These are phyloP conservation scores for Volucella bombylans DNA, from an alignment of 2,888 invertebrate genomes.

Conservation along the genomic window DNA sequence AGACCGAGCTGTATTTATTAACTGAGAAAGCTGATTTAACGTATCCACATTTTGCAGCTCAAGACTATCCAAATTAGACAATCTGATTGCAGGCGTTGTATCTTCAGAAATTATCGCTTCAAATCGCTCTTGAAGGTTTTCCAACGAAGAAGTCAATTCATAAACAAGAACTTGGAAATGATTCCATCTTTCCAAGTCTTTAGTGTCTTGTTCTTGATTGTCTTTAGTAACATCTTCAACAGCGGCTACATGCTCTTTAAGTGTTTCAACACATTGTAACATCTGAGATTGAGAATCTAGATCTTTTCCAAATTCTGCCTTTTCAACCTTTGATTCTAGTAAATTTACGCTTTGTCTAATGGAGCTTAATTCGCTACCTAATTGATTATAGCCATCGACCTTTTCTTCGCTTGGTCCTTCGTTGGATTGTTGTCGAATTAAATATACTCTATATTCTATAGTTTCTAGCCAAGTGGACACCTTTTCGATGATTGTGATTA, in stretches of 20 bases:
- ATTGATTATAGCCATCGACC: conserved; percentile 85
- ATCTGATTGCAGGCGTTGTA: conserved; percentile 86
- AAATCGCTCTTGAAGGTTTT: conserved; percentile 79
- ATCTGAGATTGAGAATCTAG: conserved; percentile 83
- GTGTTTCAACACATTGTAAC: conserved; percentile 84
- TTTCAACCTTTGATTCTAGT: conserved; percentile 85
- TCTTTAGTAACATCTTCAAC: conserved; percentile 87
- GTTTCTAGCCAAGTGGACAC: conserved; percentile 93
- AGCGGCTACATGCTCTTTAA: conserved; percentile 87
- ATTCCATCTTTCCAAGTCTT: conserved; percentile 87
- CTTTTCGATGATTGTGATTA: conserved; percentile 90
- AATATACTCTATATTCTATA: conserved; percentile 90
- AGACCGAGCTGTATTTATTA: conserved; percentile 86
- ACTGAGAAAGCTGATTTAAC: conserved; percentile 85
- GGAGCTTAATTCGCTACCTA: conserved; percentile 86
- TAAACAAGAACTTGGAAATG: conserved; percentile 87
- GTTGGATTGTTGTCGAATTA: conserved; percentile 84
- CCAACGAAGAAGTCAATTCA: conserved; percentile 79
- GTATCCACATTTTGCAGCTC: conserved; percentile 87
- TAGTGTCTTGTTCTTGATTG: conserved; percentile 84
- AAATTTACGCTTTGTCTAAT: conserved; percentile 87
- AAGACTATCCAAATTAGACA: conserved; percentile 87
- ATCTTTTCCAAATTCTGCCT: conserved; percentile 80
- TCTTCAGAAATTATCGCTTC: conserved; percentile 83
- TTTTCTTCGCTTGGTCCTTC: conserved; percentile 85